Conservation (phyloP, 2,113 vertebrate genomes). For the Fulica atra region DNA sequence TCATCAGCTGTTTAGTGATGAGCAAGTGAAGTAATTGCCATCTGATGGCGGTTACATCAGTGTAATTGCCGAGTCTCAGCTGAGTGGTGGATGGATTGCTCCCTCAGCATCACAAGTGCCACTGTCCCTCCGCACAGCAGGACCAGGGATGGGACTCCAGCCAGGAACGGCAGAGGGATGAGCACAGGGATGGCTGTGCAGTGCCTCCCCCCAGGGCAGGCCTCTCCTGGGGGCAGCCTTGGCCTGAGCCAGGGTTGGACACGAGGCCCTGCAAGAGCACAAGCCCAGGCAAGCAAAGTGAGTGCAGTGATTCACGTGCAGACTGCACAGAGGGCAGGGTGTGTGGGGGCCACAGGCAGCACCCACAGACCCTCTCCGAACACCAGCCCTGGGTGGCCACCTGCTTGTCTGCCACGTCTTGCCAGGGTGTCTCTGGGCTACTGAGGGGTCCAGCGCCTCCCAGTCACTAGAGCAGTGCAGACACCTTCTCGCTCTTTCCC, state of each 20-base stretch:
- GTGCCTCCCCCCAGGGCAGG: no score
- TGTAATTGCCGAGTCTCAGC: not conserved
- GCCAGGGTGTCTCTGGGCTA: not conserved
- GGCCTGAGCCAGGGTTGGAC: not conserved
- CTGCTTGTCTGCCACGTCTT: not conserved
- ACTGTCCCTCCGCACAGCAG: not conserved
- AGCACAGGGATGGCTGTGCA: not conserved
- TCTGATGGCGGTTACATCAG: not conserved
- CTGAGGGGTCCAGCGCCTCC: not conserved
- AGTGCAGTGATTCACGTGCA: not conserved
- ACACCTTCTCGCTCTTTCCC: not conserved
- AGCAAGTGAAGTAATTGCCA: not conserved
- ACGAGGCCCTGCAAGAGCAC: not conserved
- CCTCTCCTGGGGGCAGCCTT: not conserved
- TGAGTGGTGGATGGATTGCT: not conserved
- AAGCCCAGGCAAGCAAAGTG: fast-evolving
- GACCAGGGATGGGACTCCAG: not conserved
- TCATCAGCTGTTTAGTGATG: not conserved
- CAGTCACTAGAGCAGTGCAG: not conserved
- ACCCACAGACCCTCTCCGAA: not conserved
- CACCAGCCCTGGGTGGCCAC: not conserved
- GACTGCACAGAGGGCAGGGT: not conserved
- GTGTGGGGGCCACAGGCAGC: not conserved
- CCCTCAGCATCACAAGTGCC: not conserved
- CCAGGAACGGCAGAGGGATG: no score